phyloP scores from a whole-genome alignment of 53 echinoderm and acorn worm species.

The Echinometra lucunter region DNA sequence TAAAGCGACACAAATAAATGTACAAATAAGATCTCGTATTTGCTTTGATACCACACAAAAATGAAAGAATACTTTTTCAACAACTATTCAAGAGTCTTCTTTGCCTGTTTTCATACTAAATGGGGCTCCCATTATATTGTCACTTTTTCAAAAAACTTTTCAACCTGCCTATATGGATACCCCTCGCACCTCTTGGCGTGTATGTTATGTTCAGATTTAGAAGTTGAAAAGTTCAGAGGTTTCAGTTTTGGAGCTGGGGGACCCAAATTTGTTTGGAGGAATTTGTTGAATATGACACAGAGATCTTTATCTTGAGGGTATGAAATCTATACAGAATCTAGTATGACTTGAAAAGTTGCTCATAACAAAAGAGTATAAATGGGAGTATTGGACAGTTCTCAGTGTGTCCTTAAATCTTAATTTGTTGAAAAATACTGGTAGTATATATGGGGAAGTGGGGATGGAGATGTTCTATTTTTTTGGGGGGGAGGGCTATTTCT shows the following conservation, averaged over 20 bases:
- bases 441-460: too few species aligned
- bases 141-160: neutral
- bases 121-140: conserved; percentile 25
- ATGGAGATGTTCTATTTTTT: too few species aligned
- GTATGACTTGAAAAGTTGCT: neutral
- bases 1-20: neutral
- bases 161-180: neutral
- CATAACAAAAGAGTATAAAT: neutral
- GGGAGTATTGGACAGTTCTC: too few species aligned
- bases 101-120: conserved; percentile 9
- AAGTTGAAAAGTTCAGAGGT: conserved; percentile 27
- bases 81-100: neutral
- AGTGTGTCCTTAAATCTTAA: too few species aligned
- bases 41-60: neutral
- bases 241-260: neutral
- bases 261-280: conserved; percentile 22
- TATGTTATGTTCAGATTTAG: neutral
- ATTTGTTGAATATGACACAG: neutral
- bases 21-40: conserved; percentile 7
- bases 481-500: too few species aligned
- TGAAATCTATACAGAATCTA: neutral
- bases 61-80: neutral
- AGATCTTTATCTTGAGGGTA: neutral
- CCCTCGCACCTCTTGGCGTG: neutral
- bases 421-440: too few species aligned